Base-by-base conservation (phyloP, 2,113 vertebrate species). In the Labeo rohita region DNA sequence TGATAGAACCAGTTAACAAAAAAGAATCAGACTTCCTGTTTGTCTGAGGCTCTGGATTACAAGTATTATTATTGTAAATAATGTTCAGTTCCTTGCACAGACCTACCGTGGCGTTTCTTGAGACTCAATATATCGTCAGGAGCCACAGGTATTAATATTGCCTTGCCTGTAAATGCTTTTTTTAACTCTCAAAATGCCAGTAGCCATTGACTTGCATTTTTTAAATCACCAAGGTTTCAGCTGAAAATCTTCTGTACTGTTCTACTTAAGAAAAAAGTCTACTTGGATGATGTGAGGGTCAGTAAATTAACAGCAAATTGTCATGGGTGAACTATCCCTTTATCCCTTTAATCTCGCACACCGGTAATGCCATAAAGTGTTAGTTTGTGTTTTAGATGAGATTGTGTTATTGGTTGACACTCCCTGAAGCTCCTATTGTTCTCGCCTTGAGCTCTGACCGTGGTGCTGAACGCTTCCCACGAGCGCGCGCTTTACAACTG, bases 371-470 rank as follows among this genome's bases (percentile, higher is more conserved):
- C 43, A 36, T 70, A 39, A 43, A 10, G 56, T 18, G 39, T 43
- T 70, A 70, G 36, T 9, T 43, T 72, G 15, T 72, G 39, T 72
- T 72, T 43, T 9, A 36, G 74, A 68, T 18, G 11, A 9, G 12
- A 9, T 47, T 47, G 3, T 12, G 13, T 16, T 34, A 15, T 75
- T 92, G 79, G 36, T 6, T 10, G 86, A 89, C 87, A 80, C 10
- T 92, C 61, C 93, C 94, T 82, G 68, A 86, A 89, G 91, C 91
- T 90, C 91, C 93, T 92, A 93, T 94, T 95, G 94, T 95, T 95
- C 94, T 93, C 47, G 92, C 92, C 90, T 90, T 87, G 91, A 94
- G 94, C 94, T 87, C 94, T 95, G 93, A 92, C 94, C 94, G 92
- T 95, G 94, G 94, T 95, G 93, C 94, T 95, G 94, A 95, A 94